phyloP scores from a whole-genome alignment of 2,113 vertebrate species.

The Panurus biarmicus region DNA sequence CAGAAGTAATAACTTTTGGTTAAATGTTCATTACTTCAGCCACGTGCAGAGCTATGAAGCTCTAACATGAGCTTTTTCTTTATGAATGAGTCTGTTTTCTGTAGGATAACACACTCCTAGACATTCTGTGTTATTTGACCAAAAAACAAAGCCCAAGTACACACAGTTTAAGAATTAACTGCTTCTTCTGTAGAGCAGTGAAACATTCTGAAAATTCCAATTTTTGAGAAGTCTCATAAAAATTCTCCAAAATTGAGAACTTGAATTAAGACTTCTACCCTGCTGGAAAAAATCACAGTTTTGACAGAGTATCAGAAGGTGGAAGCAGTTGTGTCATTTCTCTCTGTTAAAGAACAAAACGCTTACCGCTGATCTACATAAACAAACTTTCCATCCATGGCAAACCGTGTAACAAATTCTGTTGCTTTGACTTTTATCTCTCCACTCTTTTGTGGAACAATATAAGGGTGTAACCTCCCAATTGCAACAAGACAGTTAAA shows the following conservation, averaged over 20 bases:
- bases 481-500: conserved; percentile 88
- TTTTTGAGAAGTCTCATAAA: background rate
- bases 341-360: background rate
- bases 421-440: conserved; percentile 83
- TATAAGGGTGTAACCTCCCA: conserved; percentile 79
- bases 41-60: background rate
- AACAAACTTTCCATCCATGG: conserved; percentile 91
- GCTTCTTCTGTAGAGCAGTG: background rate
- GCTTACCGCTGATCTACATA: conserved; percentile 88
- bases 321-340: background rate
- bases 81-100: background rate
- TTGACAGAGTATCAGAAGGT: background rate
- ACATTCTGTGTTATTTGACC: background rate
- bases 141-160: background rate
- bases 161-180: background rate
- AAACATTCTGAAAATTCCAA: background rate
- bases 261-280: background rate
- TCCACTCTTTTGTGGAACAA: conserved; percentile 73
- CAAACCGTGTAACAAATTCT: conserved; percentile 84
- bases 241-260: background rate
- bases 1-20: background rate
- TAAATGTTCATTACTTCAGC: background rate
- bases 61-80: background rate
- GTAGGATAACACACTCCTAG: background rate
- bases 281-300: background rate